Base-by-base conservation (phyloP, 1,140 invertebrate genomes). In the Macrocentrus cingulum region DNA sequence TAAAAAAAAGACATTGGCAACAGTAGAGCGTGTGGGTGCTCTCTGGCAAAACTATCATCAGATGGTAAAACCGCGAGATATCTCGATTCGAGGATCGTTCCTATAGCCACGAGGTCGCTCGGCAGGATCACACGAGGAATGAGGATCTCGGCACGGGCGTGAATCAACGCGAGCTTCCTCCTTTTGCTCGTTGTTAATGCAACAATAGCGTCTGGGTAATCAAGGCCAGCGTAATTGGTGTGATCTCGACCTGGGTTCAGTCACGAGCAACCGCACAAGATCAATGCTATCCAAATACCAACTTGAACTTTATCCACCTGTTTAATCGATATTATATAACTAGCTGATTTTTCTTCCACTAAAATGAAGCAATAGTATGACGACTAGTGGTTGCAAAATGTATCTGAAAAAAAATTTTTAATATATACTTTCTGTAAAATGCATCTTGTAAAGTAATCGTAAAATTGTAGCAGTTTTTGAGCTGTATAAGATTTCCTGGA, bases 211-310 rank as follows among this genome's bases (percentile, higher is more conserved):
- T 13, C 34, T 52, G 34, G 45, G 51, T 58, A 62, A 62, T 62
- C 60, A 62, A 54, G 60, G 41, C 29, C 39, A 57, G 34, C 42
- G 51, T 62, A 62, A 62, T 62, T 62, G 55, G 55, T 54, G 55
- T 57, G 55, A 57, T 57, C 55, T 37, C 25, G 45, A 57, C 45
- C 45, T 39, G 54, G 29, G 32, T 50, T 23, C 13, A 57, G 55
- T 57, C 55, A 57, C 55, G 55, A 57, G 19, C n/a, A n/a, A n/a
- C n/a, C n/a, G n/a, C n/a, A n/a, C n/a, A n/a, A 13, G 29, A 53
- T 34, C 16, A 44, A 22, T 52, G 50, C 34, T 13, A 18, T 42
- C 41, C 41, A 18, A n/a, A n/a, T n/a, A n/a, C n/a, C n/a, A n/a
- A n/a, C n/a, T n/a, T n/a, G n/a, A n/a, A n/a, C n/a, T n/a, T n/a